These are phyloP conservation scores for Triplophysa rosa DNA, from an alignment of 2,113 vertebrate genomes.

Conservation along the genomic window DNA sequence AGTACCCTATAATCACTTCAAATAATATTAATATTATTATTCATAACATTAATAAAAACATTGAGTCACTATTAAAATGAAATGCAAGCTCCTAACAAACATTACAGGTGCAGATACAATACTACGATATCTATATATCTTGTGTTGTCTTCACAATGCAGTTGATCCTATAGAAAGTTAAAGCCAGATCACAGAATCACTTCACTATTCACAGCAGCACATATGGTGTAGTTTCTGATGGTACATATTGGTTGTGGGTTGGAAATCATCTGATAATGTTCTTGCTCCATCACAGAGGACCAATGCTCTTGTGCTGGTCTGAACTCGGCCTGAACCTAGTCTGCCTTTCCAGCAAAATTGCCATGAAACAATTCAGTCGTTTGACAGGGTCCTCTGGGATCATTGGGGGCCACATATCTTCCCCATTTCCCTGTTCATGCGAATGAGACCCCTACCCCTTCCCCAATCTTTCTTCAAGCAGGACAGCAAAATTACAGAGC, in stretches of 20 bases:
- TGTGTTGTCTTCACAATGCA: too few relatives aligned
- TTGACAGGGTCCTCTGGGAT: constrained; percentile 60
- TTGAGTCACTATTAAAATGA: too few relatives aligned
- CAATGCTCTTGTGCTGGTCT: constrained; percentile 36
- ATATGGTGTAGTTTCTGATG: background rate
- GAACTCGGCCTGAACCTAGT: constrained; percentile 42
- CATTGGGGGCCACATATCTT: constrained; percentile 67
- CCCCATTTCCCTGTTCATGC: constrained; percentile 70
- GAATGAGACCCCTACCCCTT: constrained; percentile 41
- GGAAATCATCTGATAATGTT: constrained; percentile 25
- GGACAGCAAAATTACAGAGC: constrained; percentile 38
- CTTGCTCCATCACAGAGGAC: background rate
- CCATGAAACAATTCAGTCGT: constrained; percentile 42
- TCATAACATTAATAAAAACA: too few relatives aligned
- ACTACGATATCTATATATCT: too few relatives aligned
- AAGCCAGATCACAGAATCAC: background rate
- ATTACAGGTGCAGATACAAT: too few relatives aligned
- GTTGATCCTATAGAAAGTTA: too few relatives aligned
- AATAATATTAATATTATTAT: too few relatives aligned
- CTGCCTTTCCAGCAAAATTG: constrained; percentile 22
- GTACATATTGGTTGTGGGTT: background rate
- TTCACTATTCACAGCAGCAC: background rate
- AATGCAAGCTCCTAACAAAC: too few relatives aligned
- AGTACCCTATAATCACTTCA: too few relatives aligned
- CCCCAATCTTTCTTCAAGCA: constrained; percentile 25